phyloP scores from a whole-genome alignment of 2,113 vertebrate genomes.

The Phalacrocorax pelagicus region DNA sequence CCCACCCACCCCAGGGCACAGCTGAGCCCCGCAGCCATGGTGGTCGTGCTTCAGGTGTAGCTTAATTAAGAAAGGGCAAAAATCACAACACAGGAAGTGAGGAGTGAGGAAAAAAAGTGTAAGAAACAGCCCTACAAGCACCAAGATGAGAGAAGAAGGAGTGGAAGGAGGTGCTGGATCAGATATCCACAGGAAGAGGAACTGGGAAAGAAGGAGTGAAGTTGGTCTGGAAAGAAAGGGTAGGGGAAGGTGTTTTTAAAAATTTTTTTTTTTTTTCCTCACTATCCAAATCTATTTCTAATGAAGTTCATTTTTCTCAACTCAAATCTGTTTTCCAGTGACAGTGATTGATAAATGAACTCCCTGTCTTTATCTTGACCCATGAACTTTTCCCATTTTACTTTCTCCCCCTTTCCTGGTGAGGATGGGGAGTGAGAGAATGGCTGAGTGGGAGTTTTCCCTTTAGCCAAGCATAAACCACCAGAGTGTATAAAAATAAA shows the following conservation, averaged over 20 bases:
- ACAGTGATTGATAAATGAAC: neutral
- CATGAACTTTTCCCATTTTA: neutral
- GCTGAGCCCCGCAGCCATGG: neutral
- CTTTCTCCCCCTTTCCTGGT: neutral
- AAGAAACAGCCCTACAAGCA: neutral
- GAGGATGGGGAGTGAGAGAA: too few species aligned
- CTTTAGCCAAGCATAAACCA: neutral
- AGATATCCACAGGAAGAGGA: too few species aligned
- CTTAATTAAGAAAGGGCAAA: neutral
- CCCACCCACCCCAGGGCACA: fast-evolving
- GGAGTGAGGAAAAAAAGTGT: neutral
- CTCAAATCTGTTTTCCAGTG: neutral
- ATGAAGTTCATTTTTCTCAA: neutral
- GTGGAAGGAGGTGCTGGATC: neutral
- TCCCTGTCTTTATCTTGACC: neutral
- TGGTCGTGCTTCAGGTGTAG: fast-evolving
- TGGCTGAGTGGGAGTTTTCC: neutral
- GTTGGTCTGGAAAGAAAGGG: neutral
- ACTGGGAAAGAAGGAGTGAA: neutral
- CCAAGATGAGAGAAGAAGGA: neutral
- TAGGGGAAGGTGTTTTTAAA: neutral
- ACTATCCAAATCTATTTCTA: neutral
- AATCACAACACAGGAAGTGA: too few species aligned
- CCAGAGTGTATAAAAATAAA: neutral
- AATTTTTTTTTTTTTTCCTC: neutral